These are phyloP conservation scores for Erinaceus europaeus DNA, from an alignment of 2,113 vertebrate genomes.

Conservation along the genomic window DNA sequence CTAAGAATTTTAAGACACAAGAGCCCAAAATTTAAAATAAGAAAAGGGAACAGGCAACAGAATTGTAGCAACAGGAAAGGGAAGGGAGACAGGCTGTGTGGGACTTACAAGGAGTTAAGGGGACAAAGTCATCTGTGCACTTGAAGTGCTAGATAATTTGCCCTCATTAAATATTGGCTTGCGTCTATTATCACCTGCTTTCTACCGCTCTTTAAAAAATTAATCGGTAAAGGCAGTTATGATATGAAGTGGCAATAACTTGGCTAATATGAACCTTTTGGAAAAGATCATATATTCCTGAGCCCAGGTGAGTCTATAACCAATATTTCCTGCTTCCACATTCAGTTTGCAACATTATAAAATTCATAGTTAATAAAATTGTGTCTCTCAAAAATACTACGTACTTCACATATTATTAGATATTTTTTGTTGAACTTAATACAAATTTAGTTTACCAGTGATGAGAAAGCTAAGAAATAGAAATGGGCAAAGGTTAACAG, in stretches of 20 bases:
- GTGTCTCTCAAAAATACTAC: not conserved
- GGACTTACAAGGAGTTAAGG: no score
- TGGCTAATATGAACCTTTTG: not conserved
- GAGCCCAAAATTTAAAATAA: not conserved
- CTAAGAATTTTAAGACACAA: not conserved
- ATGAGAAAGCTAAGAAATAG: not conserved
- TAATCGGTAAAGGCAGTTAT: not conserved
- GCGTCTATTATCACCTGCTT: not conserved
- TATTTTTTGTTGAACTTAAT: not conserved
- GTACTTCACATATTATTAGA: not conserved
- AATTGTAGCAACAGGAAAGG: accelerated
- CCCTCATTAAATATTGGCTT: not conserved
- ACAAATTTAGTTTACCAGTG: slow-evolving; percentile 12
- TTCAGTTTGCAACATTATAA: not conserved
- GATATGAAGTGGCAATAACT: not conserved
- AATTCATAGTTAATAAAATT: not conserved
- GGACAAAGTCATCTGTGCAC: not conserved
- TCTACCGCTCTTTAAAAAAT: not conserved
- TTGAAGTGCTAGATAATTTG: not conserved
- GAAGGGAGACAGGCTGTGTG: not conserved
- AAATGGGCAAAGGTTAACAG: not conserved
- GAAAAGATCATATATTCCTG: not conserved
- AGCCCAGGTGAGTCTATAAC: not conserved
- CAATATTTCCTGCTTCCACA: not conserved
- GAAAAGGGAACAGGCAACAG: not conserved